These are phyloP conservation scores for Chaetura pelagica DNA, from an alignment of 2,113 vertebrate genomes.

Conservation along the genomic window DNA sequence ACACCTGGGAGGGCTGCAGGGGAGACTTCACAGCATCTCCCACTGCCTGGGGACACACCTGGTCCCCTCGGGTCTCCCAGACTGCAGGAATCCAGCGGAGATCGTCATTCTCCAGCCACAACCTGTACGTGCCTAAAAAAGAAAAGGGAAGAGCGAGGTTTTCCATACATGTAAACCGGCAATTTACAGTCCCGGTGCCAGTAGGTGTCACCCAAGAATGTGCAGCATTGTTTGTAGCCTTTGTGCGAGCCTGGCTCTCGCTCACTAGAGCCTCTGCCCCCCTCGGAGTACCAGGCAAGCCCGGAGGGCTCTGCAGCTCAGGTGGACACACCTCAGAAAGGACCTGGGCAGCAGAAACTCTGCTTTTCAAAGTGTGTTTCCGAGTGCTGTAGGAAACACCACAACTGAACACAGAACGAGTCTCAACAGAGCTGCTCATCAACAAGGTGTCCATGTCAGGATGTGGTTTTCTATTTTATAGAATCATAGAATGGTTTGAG, in stretches of 20 bases:
- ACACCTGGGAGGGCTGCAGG: too few species aligned
- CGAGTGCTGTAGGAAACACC: neutral
- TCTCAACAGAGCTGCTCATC: accelerated
- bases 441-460: neutral
- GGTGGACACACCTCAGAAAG: too few species aligned
- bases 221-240: neutral
- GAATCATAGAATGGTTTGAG: too few species aligned
- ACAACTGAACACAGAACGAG: neutral
- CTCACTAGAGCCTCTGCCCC: accelerated
- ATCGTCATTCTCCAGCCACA: neutral
- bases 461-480: neutral
- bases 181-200: neutral
- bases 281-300: accelerated
- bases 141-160: too few species aligned
- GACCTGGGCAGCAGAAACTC: neutral
- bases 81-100: too few species aligned
- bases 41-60: accelerated
- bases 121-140: accelerated
- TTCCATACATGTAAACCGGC: neutral
- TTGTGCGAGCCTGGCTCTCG: neutral
- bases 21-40: neutral
- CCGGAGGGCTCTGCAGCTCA: accelerated
- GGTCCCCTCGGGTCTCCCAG: too few species aligned
- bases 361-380: neutral
- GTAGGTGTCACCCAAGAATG: conserved; percentile 54